Conservation (phyloP, 2,113 vertebrate species). For the Thinocorus orbignyianus region DNA sequence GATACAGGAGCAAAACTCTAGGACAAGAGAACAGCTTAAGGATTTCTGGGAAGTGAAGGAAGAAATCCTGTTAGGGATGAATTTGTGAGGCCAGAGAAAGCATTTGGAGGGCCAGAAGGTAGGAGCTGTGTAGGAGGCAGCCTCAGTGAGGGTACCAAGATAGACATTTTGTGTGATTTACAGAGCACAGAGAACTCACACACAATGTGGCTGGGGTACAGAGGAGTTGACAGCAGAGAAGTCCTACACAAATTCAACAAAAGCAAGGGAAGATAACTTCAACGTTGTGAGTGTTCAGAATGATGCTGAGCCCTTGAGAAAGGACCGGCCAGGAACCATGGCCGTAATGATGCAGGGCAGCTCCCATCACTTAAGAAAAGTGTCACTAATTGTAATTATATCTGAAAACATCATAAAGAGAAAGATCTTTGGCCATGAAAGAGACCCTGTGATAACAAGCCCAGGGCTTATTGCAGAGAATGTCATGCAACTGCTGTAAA, state of each 20-base stretch:
- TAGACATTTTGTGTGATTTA: not conserved
- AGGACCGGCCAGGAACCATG: not conserved
- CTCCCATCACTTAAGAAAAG: not conserved
- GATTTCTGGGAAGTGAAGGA: not conserved
- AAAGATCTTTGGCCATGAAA: not conserved
- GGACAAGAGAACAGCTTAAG: not conserved
- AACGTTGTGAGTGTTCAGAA: not conserved
- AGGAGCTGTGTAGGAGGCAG: not conserved
- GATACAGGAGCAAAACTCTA: not conserved
- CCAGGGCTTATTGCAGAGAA: not conserved
- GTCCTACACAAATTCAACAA: not conserved
- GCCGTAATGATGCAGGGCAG: not conserved
- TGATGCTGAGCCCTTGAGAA: not conserved
- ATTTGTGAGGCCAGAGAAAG: not conserved
- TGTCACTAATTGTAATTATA: not conserved
- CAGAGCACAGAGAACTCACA: fast-evolving
- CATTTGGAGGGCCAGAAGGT: not conserved
- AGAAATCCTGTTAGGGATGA: not conserved
- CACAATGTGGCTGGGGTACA: fast-evolving
- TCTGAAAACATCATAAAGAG: not conserved
- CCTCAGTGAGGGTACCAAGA: not conserved
- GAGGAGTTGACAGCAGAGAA: not conserved
- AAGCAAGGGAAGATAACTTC: not conserved
- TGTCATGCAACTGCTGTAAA: not conserved
- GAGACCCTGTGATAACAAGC: not conserved